Evolutionary conservation across 2,113 vertebrate species (phyloP).

Genomic region (Condylura cristata): DNA sequence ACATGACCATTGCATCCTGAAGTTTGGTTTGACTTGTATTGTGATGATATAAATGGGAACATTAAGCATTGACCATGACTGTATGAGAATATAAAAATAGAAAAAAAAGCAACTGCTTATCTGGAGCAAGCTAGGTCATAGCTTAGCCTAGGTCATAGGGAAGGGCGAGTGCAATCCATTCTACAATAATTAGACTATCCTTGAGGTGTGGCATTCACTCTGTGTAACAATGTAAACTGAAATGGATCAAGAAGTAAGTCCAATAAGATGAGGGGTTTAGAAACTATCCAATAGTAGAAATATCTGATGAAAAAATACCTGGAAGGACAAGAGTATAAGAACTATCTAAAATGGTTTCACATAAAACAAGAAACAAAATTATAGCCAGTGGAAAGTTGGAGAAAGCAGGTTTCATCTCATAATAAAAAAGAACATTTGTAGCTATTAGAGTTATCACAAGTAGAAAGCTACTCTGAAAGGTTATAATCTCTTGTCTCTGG

Average conservation of each 20-base stretch:
- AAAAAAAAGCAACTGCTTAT: not conserved
- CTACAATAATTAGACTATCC: not conserved
- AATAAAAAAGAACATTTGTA: not conserved
- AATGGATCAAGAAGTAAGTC: not conserved
- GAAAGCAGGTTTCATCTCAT: not conserved
- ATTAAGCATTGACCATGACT: not conserved
- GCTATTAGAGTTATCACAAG: not conserved
- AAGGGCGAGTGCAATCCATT: not conserved
- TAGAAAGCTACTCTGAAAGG: not conserved
- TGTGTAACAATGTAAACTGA: not conserved
- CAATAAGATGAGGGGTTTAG: not conserved
- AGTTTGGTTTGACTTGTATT: not conserved
- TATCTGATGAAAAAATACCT: not conserved
- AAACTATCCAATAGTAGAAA: not conserved
- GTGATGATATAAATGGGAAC: not conserved
- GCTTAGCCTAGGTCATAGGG: not conserved
- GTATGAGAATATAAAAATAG: not conserved
- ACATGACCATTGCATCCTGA: not conserved
- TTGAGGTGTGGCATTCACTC: not conserved
- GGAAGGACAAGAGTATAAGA: constrained; percentile 10
- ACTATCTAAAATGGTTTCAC: not conserved
- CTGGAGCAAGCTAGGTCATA: not conserved
- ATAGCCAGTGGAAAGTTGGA: not conserved
- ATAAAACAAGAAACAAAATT: constrained; percentile 23
- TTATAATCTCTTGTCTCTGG: not conserved